Evolutionary conservation across 2,113 vertebrate genomes (phyloP).

Genomic region (Phyllostomus hastatus): DNA sequence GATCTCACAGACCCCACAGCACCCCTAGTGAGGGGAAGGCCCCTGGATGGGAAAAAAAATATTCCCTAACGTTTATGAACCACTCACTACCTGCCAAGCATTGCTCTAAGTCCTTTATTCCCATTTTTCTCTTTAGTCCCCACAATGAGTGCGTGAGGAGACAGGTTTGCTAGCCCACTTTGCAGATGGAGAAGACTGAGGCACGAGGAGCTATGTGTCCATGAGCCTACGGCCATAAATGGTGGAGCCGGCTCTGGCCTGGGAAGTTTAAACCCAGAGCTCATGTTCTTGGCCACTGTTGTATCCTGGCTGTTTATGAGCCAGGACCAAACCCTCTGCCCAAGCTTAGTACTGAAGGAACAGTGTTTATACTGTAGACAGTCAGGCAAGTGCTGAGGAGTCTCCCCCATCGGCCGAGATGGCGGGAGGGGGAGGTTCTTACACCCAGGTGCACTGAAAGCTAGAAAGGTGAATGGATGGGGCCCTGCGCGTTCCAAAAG

Average conservation of each 20-base stretch:
- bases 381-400: too few species aligned
- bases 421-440: too few species aligned
- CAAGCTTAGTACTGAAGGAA: neutral
- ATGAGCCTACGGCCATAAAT: rapidly evolving
- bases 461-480: too few species aligned
- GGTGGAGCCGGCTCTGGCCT: neutral
- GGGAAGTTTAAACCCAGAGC: neutral
- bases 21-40: neutral
- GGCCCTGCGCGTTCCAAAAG: too few species aligned
- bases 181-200: neutral
- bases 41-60: neutral
- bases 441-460: too few species aligned
- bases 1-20: rapidly evolving
- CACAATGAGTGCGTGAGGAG: neutral
- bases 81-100: neutral
- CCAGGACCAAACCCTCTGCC: neutral
- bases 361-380: too few species aligned
- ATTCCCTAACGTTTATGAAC: neutral
- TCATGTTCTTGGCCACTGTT: neutral
- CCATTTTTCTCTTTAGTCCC: neutral
- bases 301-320: neutral
- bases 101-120: neutral
- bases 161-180: neutral
- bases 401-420: too few species aligned
- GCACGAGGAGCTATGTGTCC: rapidly evolving